Evolutionary conservation across 2,113 vertebrate genomes (phyloP).

Genomic region (Neolamprologus toae): DNA sequence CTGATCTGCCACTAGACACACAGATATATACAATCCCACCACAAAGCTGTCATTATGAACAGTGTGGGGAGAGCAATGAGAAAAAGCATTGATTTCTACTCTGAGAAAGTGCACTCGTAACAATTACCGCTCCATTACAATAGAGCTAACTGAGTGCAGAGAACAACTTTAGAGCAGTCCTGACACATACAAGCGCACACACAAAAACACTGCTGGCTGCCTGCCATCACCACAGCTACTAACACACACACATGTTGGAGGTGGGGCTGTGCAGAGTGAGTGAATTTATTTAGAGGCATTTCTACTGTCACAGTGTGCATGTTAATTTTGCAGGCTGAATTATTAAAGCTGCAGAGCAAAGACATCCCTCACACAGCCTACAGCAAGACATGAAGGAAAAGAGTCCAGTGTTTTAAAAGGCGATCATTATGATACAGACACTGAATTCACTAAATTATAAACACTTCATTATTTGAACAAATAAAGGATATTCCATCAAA

Average conservation of each 20-base stretch:
- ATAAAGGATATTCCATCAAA: not conserved
- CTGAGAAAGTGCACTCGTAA: no score
- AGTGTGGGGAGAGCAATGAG: no score
- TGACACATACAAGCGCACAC: no score
- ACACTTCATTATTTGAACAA: not conserved
- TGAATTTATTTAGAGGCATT: not conserved
- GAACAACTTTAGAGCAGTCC: no score
- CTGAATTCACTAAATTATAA: not conserved
- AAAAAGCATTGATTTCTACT: no score
- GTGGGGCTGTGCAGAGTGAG: not conserved
- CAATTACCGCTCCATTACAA: no score
- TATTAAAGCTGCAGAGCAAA: not conserved
- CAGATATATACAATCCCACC: no score
- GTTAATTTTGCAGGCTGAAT: not conserved
- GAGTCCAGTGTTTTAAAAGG: not conserved
- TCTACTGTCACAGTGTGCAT: not conserved
- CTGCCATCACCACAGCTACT: not conserved
- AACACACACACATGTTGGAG: not conserved
- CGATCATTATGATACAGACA: not conserved
- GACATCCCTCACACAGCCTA: not conserved
- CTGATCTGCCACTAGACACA: no score
- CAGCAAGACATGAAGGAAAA: not conserved
- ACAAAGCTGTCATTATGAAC: no score
- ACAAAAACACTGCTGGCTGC: not conserved
- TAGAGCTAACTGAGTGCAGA: no score